Evolutionary conservation across 2,888 invertebrate species (phyloP).

Genomic region (Polymixis lichenea): DNA sequence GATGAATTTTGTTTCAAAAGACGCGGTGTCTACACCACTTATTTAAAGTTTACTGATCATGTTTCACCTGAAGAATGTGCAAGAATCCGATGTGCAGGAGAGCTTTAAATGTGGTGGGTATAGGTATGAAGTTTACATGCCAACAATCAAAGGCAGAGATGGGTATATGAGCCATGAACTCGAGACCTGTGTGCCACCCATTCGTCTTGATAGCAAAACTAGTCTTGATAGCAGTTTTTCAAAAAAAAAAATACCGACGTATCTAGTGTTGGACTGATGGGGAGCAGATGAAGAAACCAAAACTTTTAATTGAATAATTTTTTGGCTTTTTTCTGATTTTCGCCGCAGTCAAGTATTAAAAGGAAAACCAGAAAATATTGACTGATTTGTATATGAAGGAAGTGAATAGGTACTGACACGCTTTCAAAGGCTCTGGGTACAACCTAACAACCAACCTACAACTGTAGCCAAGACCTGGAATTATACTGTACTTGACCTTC

Average conservation of each 20-base stretch:
- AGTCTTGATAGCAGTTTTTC: no score
- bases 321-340: not conserved
- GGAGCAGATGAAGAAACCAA: not conserved
- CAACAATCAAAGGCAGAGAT: constrained; percentile 7
- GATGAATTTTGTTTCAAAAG: no score
- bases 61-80: no score
- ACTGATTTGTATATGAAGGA: not conserved
- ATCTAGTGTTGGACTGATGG: not conserved
- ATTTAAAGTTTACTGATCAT: no score
- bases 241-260: no score
- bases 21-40: no score
- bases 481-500: not conserved
- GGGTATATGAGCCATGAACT: not conserved
- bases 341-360: no score
- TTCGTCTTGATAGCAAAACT: not conserved
- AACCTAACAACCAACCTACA: no score
- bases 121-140: not conserved
- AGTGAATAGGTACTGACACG: not conserved
- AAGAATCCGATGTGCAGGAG: no score
- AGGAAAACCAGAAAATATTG: not conserved
- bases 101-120: not conserved
- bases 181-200: not conserved
- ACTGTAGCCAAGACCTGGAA: not conserved
- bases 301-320: not conserved
- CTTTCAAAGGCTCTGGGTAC: not conserved